Percentiles rank a stretch among this genome's conserved stretches.
These are phyloP conservation scores for Sylvia atricapilla DNA, from an alignment of 2,113 vertebrate genomes.

Conservation along the genomic window DNA sequence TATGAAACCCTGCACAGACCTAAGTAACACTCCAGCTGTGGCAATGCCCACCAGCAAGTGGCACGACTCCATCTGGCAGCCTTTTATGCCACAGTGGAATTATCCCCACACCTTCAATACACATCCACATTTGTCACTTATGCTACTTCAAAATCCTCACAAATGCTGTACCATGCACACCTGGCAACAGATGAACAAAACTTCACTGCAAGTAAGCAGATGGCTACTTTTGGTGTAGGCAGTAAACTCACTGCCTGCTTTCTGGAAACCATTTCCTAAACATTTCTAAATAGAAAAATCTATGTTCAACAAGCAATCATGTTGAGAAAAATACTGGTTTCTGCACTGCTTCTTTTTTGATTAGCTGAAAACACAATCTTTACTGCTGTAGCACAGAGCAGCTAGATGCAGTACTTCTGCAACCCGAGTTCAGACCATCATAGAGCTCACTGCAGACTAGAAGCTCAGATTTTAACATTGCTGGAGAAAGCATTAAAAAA, in stretches of 20 bases:
- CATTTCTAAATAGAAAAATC: neutral
- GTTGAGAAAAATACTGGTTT: neutral
- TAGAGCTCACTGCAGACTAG: neutral
- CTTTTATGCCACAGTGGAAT: neutral
- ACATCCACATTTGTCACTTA: neutral
- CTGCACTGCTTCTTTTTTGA: neutral
- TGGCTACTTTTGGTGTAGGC: neutral
- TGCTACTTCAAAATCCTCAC: neutral
- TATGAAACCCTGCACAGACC: neutral
- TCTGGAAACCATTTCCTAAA: constrained; percentile 39
- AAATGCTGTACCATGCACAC: neutral
- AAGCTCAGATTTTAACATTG: neutral
- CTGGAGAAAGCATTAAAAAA: neutral
- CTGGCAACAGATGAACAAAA: neutral
- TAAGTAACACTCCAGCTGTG: neutral
- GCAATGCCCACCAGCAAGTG: neutral
- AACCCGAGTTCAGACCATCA: neutral
- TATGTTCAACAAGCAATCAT: neutral
- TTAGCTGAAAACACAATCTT: neutral
- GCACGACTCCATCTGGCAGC: neutral
- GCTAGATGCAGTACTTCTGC: neutral
- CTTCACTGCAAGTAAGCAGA: constrained; percentile 5
- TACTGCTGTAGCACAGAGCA: neutral
- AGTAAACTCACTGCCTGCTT: neutral
- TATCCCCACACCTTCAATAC: neutral